Conservation (phyloP, 2,888 invertebrate species). For the Cylloceria caligata region DNA sequence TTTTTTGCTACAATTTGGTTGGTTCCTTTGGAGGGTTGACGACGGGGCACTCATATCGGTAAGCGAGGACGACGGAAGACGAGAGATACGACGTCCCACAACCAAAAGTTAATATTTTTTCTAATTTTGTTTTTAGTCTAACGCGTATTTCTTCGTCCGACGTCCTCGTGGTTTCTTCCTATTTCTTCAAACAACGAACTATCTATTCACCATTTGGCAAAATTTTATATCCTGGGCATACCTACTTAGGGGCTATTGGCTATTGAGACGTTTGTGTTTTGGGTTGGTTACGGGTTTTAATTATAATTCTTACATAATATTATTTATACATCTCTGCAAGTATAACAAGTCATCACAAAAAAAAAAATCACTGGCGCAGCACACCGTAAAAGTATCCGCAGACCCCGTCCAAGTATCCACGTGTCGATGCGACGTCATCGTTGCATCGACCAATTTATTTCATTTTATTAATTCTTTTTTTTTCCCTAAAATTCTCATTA, state of each 20-base stretch:
- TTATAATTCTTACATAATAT: conserved; percentile 67
- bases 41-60: conserved; percentile 72
- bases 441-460: conserved; percentile 24
- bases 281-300: conserved; percentile 83
- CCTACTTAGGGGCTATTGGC: conserved; percentile 80
- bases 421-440: conserved; percentile 21
- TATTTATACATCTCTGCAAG: conserved; percentile 47
- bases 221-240: conserved; percentile 77
- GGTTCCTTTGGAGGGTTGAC: conserved; percentile 74
- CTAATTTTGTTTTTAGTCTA: neutral
- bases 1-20: conserved; percentile 64
- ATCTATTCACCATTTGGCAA: conserved; percentile 74
- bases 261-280: conserved; percentile 81
- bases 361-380: conserved; percentile 40
- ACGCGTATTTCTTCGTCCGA: conserved; percentile 56
- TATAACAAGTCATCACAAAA: conserved; percentile 35
- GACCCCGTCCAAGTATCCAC: conserved; percentile 8
- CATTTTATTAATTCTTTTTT: conserved; percentile 12
- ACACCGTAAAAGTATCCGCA: conserved; percentile 18
- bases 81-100: conserved; percentile 28
- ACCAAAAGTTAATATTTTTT: neutral
- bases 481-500: conserved; percentile 40
- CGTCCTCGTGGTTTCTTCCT: conserved; percentile 66
- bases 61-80: conserved; percentile 58
- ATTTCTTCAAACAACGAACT: conserved; percentile 69